Base-by-base conservation (phyloP, 2,888 invertebrate genomes). In the Agrochola lota region DNA sequence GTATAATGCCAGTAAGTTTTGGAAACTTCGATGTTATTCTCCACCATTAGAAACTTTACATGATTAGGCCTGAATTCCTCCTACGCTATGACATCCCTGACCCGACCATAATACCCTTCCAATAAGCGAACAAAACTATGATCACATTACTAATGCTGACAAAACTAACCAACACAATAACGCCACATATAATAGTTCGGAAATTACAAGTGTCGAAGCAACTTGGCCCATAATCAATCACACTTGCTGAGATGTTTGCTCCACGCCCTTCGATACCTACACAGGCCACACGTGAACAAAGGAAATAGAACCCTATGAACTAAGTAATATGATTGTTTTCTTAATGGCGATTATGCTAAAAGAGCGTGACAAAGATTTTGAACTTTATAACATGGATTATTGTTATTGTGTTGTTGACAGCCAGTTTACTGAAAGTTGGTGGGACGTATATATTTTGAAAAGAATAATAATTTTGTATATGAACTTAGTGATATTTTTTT, bases 181-280 rank as follows among this genome's bases (percentile, higher is more conserved):
- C 86, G 83, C 80, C 82, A 86, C 85, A 83, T 75, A 80, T 83
- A 84, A 87, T 88, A 90, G 87, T 91, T 89, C 84, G 88, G 90
- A 90, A 90, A 91, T 91, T 91, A 91, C 91, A 88, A 90, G 84
- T 87, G 90, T 90, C 90, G 86, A 87, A 89, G 86, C 80, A 86
- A 85, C 88, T 90, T 71, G 74, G 77, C 67, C 85, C 80, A 85
- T 84, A 86, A 91, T 91, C 91, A 90, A 91, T 91, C 91, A 91
- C 81, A 64, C 74, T 11, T 69, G 80, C 74, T 73, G 77, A 82
- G 83, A 89, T 80, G 87, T 84, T 86, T 88, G 78, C 80, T 82
- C 15, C 73, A 68, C 75, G 71, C 85, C 73, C 87, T 73, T 64
- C 78, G 71, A 79, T 69, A 72, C 23, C 26, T 17, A 71, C 35